Conservation (phyloP, 2,888 invertebrate species). For the Sericinus montela region DNA sequence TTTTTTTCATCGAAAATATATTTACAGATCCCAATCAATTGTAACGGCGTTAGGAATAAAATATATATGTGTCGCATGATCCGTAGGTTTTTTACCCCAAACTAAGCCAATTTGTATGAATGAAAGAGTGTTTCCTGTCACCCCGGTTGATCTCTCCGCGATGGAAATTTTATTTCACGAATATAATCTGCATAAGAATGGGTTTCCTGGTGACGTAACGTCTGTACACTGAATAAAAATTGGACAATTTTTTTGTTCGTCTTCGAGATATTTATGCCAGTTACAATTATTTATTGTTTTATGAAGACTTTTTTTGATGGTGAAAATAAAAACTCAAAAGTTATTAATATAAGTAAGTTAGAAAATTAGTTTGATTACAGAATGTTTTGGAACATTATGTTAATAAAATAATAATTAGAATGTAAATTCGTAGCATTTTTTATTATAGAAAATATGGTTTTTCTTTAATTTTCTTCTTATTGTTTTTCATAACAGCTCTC, state of each 20-base stretch:
- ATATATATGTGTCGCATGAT: constrained; percentile 8
- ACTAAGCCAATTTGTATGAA: constrained; percentile 21
- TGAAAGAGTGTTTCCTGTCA: constrained; percentile 19
- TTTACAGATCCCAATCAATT: constrained; percentile 10
- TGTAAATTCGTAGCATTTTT: no score
- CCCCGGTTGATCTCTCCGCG: constrained; percentile 15
- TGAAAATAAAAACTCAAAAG: no score
- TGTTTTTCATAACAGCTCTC: no score
- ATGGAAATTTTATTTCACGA: constrained; percentile 20
- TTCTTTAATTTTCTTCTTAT: no score
- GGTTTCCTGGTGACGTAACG: constrained; percentile 19
- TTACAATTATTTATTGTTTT: constrained; percentile 2
- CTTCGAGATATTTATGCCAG: background rate
- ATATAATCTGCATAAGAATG: constrained; percentile 20
- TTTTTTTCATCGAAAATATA: constrained; percentile 1
- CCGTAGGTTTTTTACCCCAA: constrained; percentile 16
- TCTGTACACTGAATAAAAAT: constrained; percentile 18
- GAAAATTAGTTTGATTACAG: no score
- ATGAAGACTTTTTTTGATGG: background rate
- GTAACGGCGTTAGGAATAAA: constrained; percentile 11
- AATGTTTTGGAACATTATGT: no score
- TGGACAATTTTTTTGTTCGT: constrained; percentile 4
- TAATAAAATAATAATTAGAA: no score
- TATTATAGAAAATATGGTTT: no score
- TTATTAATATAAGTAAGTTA: no score